These are phyloP conservation scores for Drosophila micromelanica DNA, from an alignment of 1,140 invertebrate genomes.

Conservation along the genomic window DNA sequence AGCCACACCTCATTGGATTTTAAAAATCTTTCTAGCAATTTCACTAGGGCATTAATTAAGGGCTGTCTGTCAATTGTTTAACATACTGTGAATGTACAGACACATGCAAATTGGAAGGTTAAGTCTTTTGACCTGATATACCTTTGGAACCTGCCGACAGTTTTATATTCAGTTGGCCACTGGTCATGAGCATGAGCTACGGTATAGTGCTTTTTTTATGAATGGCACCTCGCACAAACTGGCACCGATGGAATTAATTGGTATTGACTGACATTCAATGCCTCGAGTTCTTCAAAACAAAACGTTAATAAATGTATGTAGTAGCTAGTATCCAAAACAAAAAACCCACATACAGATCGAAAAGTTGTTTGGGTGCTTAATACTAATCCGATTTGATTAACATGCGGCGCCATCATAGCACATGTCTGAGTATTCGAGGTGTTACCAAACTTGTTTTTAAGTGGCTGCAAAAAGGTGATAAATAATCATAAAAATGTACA, in stretches of 20 bases:
- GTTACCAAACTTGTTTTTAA: conserved; percentile 75
- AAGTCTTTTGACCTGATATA: conserved; percentile 32
- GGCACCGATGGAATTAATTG: conserved; percentile 67
- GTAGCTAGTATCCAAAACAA: conserved; percentile 30
- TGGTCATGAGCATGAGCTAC: conserved; percentile 6
- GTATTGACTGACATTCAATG: conserved; percentile 38
- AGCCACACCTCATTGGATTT: conserved; percentile 46
- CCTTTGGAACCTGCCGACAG: conserved; percentile 26
- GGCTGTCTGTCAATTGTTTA: conserved; percentile 16
- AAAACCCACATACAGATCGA: conserved; percentile 33
- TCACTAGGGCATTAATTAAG: conserved; percentile 57
- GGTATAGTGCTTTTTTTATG: conserved; percentile 58
- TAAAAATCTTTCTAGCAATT: conserved; percentile 36
- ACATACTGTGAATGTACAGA: conserved; percentile 23
- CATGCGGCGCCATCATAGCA: conserved; percentile 56
- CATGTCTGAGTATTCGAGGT: conserved; percentile 41
- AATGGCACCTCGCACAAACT: conserved; percentile 73
- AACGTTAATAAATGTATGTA: conserved; percentile 56
- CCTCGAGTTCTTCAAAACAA: conserved; percentile 70
- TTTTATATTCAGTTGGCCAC: conserved; percentile 1
- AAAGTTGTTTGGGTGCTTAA: conserved; percentile 28
- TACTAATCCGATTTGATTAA: conserved; percentile 47
- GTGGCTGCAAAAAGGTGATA: conserved; percentile 42
- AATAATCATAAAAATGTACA: conserved; percentile 36
- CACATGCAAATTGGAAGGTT: conserved; percentile 37